Base-by-base conservation (phyloP, 2,797 vertebrate species). In the Chrosomus eos region DNA sequence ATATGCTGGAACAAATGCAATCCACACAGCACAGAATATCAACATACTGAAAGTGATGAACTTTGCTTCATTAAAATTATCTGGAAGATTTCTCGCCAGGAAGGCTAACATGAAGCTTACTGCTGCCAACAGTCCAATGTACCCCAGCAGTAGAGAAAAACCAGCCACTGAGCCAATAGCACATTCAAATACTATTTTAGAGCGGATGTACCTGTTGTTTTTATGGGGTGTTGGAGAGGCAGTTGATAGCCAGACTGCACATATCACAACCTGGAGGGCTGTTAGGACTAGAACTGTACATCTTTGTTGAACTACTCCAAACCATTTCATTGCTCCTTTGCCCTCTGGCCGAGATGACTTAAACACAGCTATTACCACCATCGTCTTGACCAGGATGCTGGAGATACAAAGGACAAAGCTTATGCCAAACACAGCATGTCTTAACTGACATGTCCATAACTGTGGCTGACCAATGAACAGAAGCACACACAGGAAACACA, bases 31-130 rank as follows among this genome's bases (percentile, higher is more conserved):
- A 64, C 87, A 88, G 72, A 90, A 90, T 8, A 90, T 85, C 19
- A 90, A 74, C 89, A 90, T 90, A 21, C 89, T 90, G 8, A 90
- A 90, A 0, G 89, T 90, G 40, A 90, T 90, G 16, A 88, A 90
- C 33, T 90, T 90, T 73, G 89, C 89, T 36, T 90, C 89, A 40
- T 90, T 94, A 80, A 94, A 94, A 89, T 94, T 93, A 87, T 95
- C 93, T 0, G 94, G 87, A n/a, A 90, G 87, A 45, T 90, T 90
- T 58, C 89, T 85, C 3, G 87, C 86, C 33, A 90, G 68, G 87
- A 58, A 64, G 26, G 60, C 60, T 64, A 64, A 18, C 3, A 64
- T 2, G 26, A 64, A 64, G 8, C 60, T 64, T 64, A 64, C 14
- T 7, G 60, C 60, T 31, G 60, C 60, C 14, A 64, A 18, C 0